Evolutionary conservation across 1,140 invertebrate genomes (phyloP), one percentile per base, ranked within the genome.

Genomic region (Anastatus disparis): DNA sequence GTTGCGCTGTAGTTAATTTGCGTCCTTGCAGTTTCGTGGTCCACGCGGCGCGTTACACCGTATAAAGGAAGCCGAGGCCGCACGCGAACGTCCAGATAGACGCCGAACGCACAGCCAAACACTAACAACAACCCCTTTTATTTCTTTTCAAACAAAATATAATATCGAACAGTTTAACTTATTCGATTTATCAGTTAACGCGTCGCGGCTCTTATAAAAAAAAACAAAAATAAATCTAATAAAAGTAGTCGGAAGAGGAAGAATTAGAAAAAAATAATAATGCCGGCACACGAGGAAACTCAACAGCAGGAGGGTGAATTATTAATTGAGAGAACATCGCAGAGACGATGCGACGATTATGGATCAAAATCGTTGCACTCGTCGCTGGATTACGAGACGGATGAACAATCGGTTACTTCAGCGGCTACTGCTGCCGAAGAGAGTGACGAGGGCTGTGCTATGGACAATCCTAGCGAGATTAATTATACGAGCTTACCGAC

Each of bases 401-500:
- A 22, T 0, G 63, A 70, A 2, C 12, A n/a, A n/a, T n/a, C n/a
- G n/a, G n/a, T n/a, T n/a, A n/a, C n/a, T n/a, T n/a, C n/a, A n/a
- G n/a, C n/a, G n/a, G n/a, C n/a, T n/a, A n/a, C n/a, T n/a, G n/a
- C 46, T 0, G 27, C 29, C 1, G 42, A 65, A 0, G 50, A 64
- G 3, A 50, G 29, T 52, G 48, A 35, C 9, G 55, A 61, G 26
- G 55, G 7, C 26, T 53, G 9, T 1, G 15, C n/a, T 15, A 65
- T 67, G 0, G 40, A 38, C 3, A 27, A 52, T 3, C 3, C 2
- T 0, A 7, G 0, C 17, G 63, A 68, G 15, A 40, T 35, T 35
- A 35, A 4, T 6, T 35, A 6, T 35, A 10, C 4, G 10, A 90
- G 88, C 77, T 74, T 90, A 9, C 88, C 91, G 0, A 81, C 86